Base-by-base conservation (phyloP, 2,797 vertebrate species). In the Gallirallus australis region DNA sequence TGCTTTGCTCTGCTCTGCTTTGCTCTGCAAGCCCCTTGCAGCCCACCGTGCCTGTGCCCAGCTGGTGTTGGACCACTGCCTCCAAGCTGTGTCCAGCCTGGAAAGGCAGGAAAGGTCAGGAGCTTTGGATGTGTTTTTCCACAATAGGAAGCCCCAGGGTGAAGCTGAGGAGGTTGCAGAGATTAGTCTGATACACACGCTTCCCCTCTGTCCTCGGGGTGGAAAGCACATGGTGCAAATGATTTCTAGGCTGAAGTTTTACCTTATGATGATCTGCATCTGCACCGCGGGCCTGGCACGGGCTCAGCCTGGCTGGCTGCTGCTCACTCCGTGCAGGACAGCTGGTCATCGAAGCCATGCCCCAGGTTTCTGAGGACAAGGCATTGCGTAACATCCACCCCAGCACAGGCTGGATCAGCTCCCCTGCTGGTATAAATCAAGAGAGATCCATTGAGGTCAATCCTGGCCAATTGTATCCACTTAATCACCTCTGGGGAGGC, bases 401-500 rank as follows among this genome's bases (percentile, higher is more conserved):
- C 68, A 85, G 71, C 30, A 45, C 0, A 0, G 0, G 0, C 60
- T 68, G 65, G 70, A 83, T 50, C 70, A 47, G 63, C 63, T 89
- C 78, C 50, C 54, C 33, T 17, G 89, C 89, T 60, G 83, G 73
- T 50, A 28, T 71, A 78, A 94, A 93, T 75, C 89, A 68, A 21
- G 70, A 65, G 47, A 76, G 70, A 90, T 89, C 78, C 91, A 76
- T 24, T 13, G 31, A 89, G 96, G 93, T 95, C 94, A 93, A 59
- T 82, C 92, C 89, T 63, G 71, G 89, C 91, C 83, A 45, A 76
- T 94, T 89, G 89, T 9, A 47, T 6, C 59, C 83, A 76, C 83
- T 89, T 79, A 33, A 90, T 94, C 92, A 84, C 24, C 89, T 89
- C 77, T 81, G 11, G 0, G 57, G 61, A 82, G 33, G 77, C 86